phyloP scores from a whole-genome alignment of 2,888 invertebrate genomes.

The Dryobota labecula region DNA sequence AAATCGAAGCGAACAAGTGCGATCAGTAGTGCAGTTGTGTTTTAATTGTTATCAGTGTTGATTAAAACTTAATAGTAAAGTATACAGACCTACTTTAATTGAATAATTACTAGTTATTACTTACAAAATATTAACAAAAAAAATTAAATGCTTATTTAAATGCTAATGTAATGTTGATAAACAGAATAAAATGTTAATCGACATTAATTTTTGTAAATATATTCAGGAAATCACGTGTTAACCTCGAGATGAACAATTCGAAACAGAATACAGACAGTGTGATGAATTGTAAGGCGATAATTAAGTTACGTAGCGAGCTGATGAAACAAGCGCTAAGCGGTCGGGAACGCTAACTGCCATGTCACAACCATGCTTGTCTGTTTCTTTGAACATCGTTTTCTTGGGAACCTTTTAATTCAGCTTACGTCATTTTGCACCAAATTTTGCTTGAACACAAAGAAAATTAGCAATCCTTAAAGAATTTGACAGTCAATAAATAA shows the following conservation, averaged over 20 bases:
- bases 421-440: slow-evolving; percentile 12
- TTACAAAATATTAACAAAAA: not conserved
- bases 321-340: slow-evolving; percentile 46
- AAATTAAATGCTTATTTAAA: not conserved
- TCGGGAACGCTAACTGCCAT: slow-evolving; percentile 37
- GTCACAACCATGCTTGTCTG: slow-evolving; percentile 27
- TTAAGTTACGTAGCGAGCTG: slow-evolving; percentile 26
- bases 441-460: not conserved
- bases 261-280: not conserved
- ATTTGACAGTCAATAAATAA: not conserved
- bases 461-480: not conserved
- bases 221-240: slow-evolving; percentile 5
- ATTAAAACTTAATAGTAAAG: not conserved
- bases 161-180: not conserved
- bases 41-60: too few relatives aligned
- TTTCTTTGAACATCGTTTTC: slow-evolving; percentile 6
- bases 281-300: slow-evolving; percentile 45
- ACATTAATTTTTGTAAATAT: slow-evolving; percentile 1
- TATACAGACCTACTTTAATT: not conserved
- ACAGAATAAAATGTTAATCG: too few relatives aligned
- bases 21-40: too few relatives aligned
- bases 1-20: too few relatives aligned
- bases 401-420: not conserved
- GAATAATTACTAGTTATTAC: not conserved
- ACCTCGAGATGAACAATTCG: not conserved